Conservation (phyloP, 2,113 vertebrate genomes). For the Hippocampus guttulatus region DNA sequence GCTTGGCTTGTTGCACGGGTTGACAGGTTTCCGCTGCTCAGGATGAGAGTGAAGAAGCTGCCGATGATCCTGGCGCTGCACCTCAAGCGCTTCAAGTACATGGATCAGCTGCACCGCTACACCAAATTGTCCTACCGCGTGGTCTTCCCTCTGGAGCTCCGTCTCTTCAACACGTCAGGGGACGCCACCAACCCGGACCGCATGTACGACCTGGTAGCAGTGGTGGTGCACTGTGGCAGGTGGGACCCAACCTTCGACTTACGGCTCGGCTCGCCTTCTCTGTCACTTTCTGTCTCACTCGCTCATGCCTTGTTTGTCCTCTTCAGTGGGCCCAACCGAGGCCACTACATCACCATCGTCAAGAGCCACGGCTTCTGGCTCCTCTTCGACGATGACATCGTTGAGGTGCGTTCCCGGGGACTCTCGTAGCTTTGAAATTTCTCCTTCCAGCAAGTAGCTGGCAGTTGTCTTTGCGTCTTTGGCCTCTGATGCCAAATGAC, state of each 20-base stretch:
- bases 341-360: constrained; percentile 91
- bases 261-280: background rate
- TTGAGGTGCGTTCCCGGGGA: constrained; percentile 72
- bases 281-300: background rate
- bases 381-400: constrained; percentile 89
- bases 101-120: constrained; percentile 93
- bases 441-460: too few relatives aligned
- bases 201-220: constrained; percentile 90
- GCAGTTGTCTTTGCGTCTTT: too few relatives aligned
- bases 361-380: constrained; percentile 92
- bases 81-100: constrained; percentile 92
- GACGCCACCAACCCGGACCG: constrained; percentile 90
- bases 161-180: constrained; percentile 91
- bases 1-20: background rate
- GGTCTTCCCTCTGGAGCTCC: constrained; percentile 88
- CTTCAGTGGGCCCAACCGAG: constrained; percentile 85
- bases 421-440: too few relatives aligned
- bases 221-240: constrained; percentile 93
- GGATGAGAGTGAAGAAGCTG: constrained; percentile 90
- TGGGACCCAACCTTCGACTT: constrained; percentile 23
- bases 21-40: constrained; percentile 24
- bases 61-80: constrained; percentile 91
- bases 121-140: constrained; percentile 92
- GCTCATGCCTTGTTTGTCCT: too few relatives aligned
- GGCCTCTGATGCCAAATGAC: too few relatives aligned